These are phyloP conservation scores for Antechinus flavipes DNA, from an alignment of 2,113 vertebrate species.

Conservation along the genomic window DNA sequence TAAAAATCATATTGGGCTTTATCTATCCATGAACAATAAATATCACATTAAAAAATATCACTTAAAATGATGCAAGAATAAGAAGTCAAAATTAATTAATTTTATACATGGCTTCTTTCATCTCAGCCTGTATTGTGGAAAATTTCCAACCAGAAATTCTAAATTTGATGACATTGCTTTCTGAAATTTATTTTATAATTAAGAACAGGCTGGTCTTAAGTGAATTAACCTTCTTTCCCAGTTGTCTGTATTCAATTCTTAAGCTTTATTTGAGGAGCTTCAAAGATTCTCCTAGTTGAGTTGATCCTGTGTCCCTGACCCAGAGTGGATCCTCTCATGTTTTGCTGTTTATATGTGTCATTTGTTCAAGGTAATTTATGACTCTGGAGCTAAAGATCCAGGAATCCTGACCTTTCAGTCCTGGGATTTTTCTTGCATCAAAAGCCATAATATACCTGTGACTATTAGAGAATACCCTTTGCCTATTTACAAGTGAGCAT, in stretches of 20 bases:
- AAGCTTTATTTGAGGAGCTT: constrained; percentile 39
- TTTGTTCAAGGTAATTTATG: too few species aligned
- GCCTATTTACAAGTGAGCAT: too few species aligned
- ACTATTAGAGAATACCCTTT: too few species aligned
- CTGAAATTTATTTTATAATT: constrained; percentile 56
- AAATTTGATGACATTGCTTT: constrained; percentile 52
- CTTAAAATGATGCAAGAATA: background rate
- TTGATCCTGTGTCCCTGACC: background rate
- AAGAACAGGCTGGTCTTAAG: constrained; percentile 35
- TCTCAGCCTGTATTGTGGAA: constrained; percentile 13
- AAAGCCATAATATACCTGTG: too few species aligned
- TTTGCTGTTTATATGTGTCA: too few species aligned
- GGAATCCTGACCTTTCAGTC: too few species aligned
- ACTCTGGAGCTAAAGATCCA: too few species aligned
- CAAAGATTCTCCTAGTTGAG: background rate
- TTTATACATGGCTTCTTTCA: constrained; percentile 16
- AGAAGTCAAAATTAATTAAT: background rate
- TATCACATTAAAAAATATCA: background rate
- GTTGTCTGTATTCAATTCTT: constrained; percentile 64
- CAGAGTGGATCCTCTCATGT: background rate
- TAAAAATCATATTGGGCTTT: too few species aligned
- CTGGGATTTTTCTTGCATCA: too few species aligned
- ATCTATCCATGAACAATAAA: too few species aligned
- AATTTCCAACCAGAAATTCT: constrained; percentile 51
- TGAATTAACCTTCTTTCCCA: constrained; percentile 6